phyloP scores from a whole-genome alignment of 2,113 vertebrate species.

The Hippocampus comes region DNA sequence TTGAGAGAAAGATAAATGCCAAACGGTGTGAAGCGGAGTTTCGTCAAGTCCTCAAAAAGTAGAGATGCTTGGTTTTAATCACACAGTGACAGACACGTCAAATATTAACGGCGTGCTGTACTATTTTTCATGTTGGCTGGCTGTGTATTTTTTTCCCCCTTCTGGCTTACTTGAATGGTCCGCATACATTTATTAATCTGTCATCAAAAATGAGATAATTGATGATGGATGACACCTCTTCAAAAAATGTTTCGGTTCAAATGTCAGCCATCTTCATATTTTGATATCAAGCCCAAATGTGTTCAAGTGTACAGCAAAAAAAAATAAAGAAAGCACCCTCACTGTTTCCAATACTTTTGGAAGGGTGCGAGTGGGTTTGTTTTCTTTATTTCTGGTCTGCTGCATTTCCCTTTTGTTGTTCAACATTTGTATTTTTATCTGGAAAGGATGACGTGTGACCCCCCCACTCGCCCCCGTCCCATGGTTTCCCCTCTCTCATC shows the following conservation, averaged over 20 bases:
- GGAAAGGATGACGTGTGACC: slow-evolving; percentile 39
- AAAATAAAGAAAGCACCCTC: background rate
- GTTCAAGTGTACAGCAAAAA: background rate
- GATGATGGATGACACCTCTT: too few species aligned
- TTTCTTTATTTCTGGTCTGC: background rate
- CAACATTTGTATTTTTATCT: slow-evolving; percentile 25
- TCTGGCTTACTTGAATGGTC: too few species aligned
- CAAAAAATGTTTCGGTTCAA: too few species aligned
- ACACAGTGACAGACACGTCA: too few species aligned
- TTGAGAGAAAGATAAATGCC: background rate
- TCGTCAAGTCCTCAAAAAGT: background rate
- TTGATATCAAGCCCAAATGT: background rate
- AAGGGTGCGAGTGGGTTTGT: background rate
- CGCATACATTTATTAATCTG: too few species aligned
- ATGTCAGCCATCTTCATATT: background rate
- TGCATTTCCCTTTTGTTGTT: slow-evolving; percentile 7
- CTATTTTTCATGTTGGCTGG: too few species aligned
- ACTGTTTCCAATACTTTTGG: background rate
- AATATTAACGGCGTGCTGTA: too few species aligned
- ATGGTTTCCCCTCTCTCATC: background rate
- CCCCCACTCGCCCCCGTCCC: background rate
- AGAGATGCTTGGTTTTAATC: too few species aligned
- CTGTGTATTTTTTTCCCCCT: too few species aligned
- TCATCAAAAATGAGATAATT: too few species aligned
- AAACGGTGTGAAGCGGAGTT: background rate